These are phyloP conservation scores for Augochlorella aurata DNA, from an alignment of 2,888 invertebrate species.

Conservation along the genomic window DNA sequence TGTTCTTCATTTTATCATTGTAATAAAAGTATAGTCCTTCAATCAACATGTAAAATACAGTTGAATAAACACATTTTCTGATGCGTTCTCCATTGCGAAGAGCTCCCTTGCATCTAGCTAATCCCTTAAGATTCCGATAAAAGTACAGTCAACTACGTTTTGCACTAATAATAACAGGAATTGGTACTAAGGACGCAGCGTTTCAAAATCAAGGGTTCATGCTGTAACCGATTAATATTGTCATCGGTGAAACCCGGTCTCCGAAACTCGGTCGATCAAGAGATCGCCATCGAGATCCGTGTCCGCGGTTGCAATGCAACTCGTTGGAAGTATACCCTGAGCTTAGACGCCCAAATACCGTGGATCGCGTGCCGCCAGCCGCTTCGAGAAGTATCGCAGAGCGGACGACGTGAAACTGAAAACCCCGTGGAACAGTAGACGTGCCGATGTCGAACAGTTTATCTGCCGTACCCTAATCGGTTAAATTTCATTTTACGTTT, in stretches of 20 bases:
- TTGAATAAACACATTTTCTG: too few species aligned
- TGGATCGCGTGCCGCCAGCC: conserved; percentile 27
- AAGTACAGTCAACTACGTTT: too few species aligned
- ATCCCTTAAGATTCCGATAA: too few species aligned
- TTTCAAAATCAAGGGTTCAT: background rate
- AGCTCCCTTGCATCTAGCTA: too few species aligned
- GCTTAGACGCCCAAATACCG: conserved; percentile 52
- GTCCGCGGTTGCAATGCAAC: background rate
- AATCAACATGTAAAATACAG: too few species aligned
- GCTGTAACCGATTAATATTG: background rate
- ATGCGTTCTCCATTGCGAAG: too few species aligned
- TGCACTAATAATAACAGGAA: too few species aligned
- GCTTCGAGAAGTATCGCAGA: conserved; percentile 24
- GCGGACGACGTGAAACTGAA: conserved; percentile 44
- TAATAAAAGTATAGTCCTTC: background rate
- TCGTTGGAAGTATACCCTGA: conserved; percentile 54
- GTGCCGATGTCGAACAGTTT: conserved; percentile 3
- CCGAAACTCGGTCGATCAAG: background rate
- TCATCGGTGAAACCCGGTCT: background rate
- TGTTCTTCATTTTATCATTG: background rate
- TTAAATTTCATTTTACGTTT: conserved; percentile 22
- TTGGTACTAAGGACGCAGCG: too few species aligned
- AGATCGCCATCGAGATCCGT: background rate
- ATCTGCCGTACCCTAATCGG: conserved; percentile 10
- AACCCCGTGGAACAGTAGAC: conserved; percentile 13